A percentile compares a stretch with the other conserved stretches of the same genome.
phyloP scores from a whole-genome alignment of 2,113 vertebrate species.

The Pachycephala philippinensis region DNA sequence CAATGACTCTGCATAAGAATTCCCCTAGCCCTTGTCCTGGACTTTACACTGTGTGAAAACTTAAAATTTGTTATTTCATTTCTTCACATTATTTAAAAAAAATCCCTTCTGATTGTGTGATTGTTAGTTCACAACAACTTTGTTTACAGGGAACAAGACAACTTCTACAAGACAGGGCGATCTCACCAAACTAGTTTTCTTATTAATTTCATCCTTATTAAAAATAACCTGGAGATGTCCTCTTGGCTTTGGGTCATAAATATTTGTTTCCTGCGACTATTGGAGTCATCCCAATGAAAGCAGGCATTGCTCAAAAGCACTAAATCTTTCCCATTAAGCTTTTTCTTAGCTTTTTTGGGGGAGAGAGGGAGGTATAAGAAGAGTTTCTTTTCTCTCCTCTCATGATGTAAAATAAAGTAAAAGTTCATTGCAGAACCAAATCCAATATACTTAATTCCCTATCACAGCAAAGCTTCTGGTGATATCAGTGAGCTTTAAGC shows the following conservation, averaged over 20 bases:
- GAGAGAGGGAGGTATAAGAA: background rate
- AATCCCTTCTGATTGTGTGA: background rate
- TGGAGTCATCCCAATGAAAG: background rate
- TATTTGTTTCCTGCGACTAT: background rate
- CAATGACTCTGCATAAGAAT: background rate
- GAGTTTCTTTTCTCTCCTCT: background rate
- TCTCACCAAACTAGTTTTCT: background rate
- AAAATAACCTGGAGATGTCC: background rate
- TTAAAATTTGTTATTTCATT: background rate
- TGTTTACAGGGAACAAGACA: background rate
- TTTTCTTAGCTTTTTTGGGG: background rate
- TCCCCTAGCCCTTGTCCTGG: background rate
- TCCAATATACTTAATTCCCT: background rate
- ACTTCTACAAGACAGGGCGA: background rate
- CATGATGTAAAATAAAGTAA: background rate
- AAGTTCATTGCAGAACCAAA: background rate
- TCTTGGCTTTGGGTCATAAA: background rate
- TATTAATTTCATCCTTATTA: background rate
- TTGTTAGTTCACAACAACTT: background rate
- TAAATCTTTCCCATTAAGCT: background rate
- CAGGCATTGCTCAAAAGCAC: background rate
- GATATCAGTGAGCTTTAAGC: background rate
- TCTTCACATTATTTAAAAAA: background rate
- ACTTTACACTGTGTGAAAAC: background rate
- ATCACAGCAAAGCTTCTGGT: background rate